These are phyloP conservation scores for Daubentonia madagascariensis DNA, from an alignment of 2,113 vertebrate species.

Conservation along the genomic window DNA sequence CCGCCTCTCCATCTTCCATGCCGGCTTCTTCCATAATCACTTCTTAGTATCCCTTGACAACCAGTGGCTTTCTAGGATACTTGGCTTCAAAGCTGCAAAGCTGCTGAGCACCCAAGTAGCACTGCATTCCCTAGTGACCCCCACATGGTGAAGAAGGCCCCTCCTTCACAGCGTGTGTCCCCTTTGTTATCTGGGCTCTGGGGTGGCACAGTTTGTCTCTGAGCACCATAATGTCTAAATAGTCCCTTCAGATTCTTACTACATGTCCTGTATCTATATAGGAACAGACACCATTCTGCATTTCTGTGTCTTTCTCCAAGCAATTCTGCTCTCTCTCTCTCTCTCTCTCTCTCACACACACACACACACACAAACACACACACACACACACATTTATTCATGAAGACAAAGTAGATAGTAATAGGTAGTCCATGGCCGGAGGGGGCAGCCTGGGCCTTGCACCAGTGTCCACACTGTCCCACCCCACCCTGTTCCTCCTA, in stretches of 20 bases:
- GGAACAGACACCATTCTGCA: background rate
- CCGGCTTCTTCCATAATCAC: background rate
- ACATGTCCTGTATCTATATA: background rate
- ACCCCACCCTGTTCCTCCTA: background rate
- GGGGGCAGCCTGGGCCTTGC: background rate
- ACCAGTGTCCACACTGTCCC: background rate
- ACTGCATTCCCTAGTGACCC: background rate
- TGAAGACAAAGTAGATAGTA: background rate
- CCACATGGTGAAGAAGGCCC: rapidly evolving
- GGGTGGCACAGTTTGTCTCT: background rate
- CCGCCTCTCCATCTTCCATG: background rate
- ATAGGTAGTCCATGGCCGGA: background rate
- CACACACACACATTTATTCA: background rate
- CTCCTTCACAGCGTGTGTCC: no score
- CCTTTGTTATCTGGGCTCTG: background rate
- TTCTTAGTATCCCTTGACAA: background rate
- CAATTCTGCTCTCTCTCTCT: background rate
- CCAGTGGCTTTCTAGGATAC: background rate
- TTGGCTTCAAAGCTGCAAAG: background rate
- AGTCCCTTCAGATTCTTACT: background rate
- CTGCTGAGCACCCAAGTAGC: background rate
- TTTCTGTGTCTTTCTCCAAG: background rate
- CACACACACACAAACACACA: background rate
- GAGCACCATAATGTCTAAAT: background rate
- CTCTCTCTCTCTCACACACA: background rate